phyloP scores from a whole-genome alignment of 2,888 invertebrate species.

The Chaetogeoica ovagalla region DNA sequence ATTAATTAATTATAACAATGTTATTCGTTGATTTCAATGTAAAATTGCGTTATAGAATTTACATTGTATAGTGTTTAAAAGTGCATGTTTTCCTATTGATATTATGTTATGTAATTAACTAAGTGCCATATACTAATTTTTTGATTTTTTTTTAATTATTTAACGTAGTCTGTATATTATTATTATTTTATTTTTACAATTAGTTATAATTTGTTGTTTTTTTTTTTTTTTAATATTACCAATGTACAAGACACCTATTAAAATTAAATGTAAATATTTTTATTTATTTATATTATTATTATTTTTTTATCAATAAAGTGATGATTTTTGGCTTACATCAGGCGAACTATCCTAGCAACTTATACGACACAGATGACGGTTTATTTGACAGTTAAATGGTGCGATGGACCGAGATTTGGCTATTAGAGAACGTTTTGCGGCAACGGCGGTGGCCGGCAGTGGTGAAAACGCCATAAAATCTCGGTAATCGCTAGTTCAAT shows the following conservation, averaged over 20 bases:
- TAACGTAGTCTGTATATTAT: constrained; percentile 10
- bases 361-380: constrained; percentile 11
- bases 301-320: not conserved
- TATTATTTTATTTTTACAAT: constrained; percentile 1
- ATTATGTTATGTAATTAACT: constrained; percentile 28
- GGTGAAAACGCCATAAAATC: no score
- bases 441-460: no score
- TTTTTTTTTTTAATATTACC: constrained; percentile 23
- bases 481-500: no score
- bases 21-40: constrained; percentile 2
- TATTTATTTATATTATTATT: no score
- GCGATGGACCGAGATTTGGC: not conserved
- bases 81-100: constrained; percentile 43
- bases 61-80: not conserved
- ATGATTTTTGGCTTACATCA: constrained; percentile 7
- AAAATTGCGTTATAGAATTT: no score
- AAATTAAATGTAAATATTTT: constrained; percentile 23
- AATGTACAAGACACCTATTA: constrained; percentile 40
- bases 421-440: no score
- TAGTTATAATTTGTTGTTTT: constrained; percentile 11
- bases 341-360: constrained; percentile 39
- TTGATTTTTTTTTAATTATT: constrained; percentile 26
- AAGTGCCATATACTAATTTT: constrained; percentile 43
- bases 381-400: constrained; percentile 17
- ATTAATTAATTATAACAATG: not conserved